Evolutionary conservation across 1,140 invertebrate species (phyloP).

Genomic region (Drepana arcuata): DNA sequence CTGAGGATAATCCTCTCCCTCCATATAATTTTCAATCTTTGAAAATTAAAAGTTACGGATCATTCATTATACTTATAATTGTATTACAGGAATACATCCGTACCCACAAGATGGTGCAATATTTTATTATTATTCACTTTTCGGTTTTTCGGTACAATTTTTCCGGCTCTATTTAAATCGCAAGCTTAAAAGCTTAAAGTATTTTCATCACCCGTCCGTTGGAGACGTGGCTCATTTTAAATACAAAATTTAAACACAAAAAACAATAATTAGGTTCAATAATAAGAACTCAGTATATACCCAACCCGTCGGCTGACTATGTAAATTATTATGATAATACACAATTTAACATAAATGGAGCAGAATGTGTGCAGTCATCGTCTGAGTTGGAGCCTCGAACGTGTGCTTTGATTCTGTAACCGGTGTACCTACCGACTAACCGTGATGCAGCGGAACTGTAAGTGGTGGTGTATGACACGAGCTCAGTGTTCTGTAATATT

Average conservation of each 20-base stretch:
- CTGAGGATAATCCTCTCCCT: neutral
- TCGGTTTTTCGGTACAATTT: too few species aligned
- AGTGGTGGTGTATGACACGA: conserved; percentile 7
- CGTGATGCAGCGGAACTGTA: conserved; percentile 44
- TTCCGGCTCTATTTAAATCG: too few species aligned
- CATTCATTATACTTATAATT: neutral
- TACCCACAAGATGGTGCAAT: neutral
- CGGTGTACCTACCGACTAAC: conserved; percentile 29
- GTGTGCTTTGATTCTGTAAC: conserved; percentile 34
- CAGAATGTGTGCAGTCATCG: conserved; percentile 62
- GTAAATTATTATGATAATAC: conserved; percentile 69
- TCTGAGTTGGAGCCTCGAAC: conserved; percentile 39
- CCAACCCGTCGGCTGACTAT: conserved; percentile 44
- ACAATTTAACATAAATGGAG: conserved; percentile 61
- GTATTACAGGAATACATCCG: neutral
- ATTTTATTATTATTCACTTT: neutral
- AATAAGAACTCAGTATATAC: conserved; percentile 45
- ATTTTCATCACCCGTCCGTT: too few species aligned
- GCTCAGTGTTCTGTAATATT: too few species aligned
- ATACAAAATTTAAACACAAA: conserved; percentile 60
- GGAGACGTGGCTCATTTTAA: conserved; percentile 6
- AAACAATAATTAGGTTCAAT: conserved; percentile 65
- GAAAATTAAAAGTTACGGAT: neutral
- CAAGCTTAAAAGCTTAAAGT: too few species aligned
- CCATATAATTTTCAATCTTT: neutral